A percentile compares a stretch with the other conserved stretches of the same genome.
Conservation (phyloP, 2,888 invertebrate species). For the Tenthredo notha region DNA sequence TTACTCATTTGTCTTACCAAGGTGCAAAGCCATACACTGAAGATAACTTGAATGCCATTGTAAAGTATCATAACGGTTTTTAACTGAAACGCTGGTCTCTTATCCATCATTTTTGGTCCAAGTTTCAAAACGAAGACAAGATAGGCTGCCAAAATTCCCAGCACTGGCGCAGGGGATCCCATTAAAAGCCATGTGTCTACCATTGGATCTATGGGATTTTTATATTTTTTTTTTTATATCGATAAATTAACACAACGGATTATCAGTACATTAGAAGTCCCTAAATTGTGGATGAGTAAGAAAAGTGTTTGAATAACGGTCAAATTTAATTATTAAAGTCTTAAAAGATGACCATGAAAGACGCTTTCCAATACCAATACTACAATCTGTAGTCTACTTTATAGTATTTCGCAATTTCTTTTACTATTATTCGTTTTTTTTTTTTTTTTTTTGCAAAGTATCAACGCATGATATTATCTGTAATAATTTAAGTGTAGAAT, state of each 20-base stretch:
- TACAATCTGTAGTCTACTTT: too few species aligned
- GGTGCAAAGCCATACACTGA: constrained; percentile 87
- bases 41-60: constrained; percentile 93
- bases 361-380: too few species aligned
- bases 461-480: background rate
- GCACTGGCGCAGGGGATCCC: constrained; percentile 87
- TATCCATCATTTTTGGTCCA: constrained; percentile 89
- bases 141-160: constrained; percentile 84
- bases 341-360: background rate
- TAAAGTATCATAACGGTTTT: constrained; percentile 88
- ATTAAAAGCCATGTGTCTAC: constrained; percentile 90
- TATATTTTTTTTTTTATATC: too few species aligned
- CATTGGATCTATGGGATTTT: constrained; percentile 82
- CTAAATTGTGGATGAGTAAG: too few species aligned
- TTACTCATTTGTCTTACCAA: constrained; percentile 72
- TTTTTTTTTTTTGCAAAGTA: background rate
- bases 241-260: background rate
- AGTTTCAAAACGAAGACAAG: constrained; percentile 87
- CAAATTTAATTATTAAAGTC: too few species aligned
- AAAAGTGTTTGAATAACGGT: too few species aligned
- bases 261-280: too few species aligned
- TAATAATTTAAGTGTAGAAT: background rate
- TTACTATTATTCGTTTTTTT: background rate
- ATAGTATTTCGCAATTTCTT: background rate
- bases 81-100: constrained; percentile 86